Base-by-base conservation (phyloP, 2,888 invertebrate species). In the Automeris io region DNA sequence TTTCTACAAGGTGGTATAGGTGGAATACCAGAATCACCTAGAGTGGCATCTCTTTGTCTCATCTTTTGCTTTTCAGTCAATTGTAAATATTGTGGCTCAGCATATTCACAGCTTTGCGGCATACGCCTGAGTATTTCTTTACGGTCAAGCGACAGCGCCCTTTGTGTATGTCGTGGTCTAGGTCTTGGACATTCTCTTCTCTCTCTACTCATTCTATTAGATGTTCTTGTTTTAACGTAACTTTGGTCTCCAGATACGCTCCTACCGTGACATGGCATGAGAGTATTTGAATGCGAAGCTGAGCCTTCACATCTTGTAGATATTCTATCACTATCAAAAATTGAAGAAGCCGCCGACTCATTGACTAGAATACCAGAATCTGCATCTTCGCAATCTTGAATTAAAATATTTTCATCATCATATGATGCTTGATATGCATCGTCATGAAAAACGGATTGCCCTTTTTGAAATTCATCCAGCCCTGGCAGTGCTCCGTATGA, bases 301-400 rank as follows among this genome's bases (percentile, higher is more conserved):
- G 88, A 87, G 60, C 88, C 88, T 56, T 87, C 87, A 57, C 88
- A 88, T 0, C 87, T 72, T 19, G 87, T 82, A 5, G 87, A 82
- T 69, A 86, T 78, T 61, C 87, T 77, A 51, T 88, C 88, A 59
- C 87, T 87, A 40, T 89, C 89, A 45, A 91, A 87, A 44, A 91
- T 82, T 1, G 91, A 91, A 40, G 91, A 91, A 35, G 90, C 90
- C 5, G 91, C 90, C 1, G 92, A 92, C 62, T 92, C 92, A 59
- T 91, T 92, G 54, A 92, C 91, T 62, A 92, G 82, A 53, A 93
- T 93, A 24, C 93, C 93, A 18, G 92, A 92, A 69, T 93, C 93
- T 42, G 91, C 91, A 71, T 93, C 93, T 61, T 92, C 92, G 50
- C 88, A 88, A 54, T 90, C 90, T 54, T 90, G 88, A 53, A 89